Base-by-base conservation (phyloP, 2,797 vertebrate genomes). In the Geotria australis region DNA sequence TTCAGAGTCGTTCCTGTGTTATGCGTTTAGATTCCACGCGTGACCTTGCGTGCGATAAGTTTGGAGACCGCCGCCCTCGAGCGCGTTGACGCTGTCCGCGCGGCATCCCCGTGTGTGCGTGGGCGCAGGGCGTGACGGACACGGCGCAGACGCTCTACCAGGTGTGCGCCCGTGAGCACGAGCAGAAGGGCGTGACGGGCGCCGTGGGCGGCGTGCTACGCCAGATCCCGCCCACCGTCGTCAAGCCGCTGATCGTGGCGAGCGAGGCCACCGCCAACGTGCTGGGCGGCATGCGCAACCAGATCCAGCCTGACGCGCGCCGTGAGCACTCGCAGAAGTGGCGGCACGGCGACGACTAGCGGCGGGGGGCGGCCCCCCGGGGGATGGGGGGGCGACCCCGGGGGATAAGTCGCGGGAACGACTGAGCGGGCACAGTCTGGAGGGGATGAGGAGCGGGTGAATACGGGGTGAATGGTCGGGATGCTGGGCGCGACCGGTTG, bases 241-340 rank as follows among this genome's bases (percentile, higher is more conserved):
- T 91, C 58, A 77, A 78, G 65, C 84, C 84, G 1, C 70, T 91
- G 57, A 91, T 88, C 10, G 77, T 91, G 60, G 84, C 83, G 56
- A 80, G 83, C 0, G 83, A 91, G 65, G 84, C 84, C 60, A 86
- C 83, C 1, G 85, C 83, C 64, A 88, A 76, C 65, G 73, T 91
- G 47, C 76, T 91, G 0, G 84, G 84, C 3, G 84, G 83, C 46
- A 91, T 88, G 81, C 70, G 83, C 46, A 88, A 91, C 72, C 84
- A 91, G 75, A 91, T 91, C 68, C 79, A 82, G 63, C 84, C 83
- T 0, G 83, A 88, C 0, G 83, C 84, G 1, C 74, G 81, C 46
- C 85, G 85, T 63, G 83, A 86, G 67, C 82, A 88, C 59, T 75
- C 80, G 47, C 73, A 83, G 58, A 91, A 91, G 70, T 86, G 84